A percentile compares a stretch with the other conserved stretches of the same genome.
phyloP scores from a whole-genome alignment of 2,113 vertebrate species.

The Oncorhynchus kisutch region DNA sequence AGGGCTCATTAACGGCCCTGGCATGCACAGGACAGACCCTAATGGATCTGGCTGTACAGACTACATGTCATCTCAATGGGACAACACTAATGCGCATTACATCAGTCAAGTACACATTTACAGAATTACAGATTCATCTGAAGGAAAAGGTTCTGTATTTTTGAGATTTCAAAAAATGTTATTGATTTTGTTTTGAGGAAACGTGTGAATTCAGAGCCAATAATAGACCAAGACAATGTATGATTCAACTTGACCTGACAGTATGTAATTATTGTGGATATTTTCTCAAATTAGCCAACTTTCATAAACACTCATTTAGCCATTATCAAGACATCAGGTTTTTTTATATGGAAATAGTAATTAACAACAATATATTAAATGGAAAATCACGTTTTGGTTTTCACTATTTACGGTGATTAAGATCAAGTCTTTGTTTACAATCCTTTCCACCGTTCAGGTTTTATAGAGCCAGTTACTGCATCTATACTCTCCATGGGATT shows the following conservation, averaged over 20 bases:
- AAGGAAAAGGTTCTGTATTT: no score
- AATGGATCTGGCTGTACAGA: slow-evolving; percentile 29
- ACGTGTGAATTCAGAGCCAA: not conserved
- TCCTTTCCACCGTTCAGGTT: slow-evolving; percentile 17
- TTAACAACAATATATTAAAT: slow-evolving; percentile 13
- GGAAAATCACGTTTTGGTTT: slow-evolving; percentile 19
- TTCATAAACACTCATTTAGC: slow-evolving; percentile 41
- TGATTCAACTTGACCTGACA: not conserved
- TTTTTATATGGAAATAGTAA: slow-evolving; percentile 33
- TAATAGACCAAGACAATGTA: not conserved
- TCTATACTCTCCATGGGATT: not conserved
- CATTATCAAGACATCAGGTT: slow-evolving; percentile 50
- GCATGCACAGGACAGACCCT: slow-evolving; percentile 8
- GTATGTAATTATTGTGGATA: slow-evolving; percentile 20
- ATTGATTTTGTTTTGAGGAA: no score
- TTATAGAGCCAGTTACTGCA: slow-evolving; percentile 29
- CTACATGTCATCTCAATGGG: slow-evolving; percentile 21
- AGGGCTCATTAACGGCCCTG: slow-evolving; percentile 46
- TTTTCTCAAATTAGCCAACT: slow-evolving; percentile 30
- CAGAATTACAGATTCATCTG: not conserved
- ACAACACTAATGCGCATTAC: slow-evolving; percentile 7
- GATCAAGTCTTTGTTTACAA: slow-evolving; percentile 33
- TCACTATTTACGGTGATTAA: slow-evolving; percentile 39
- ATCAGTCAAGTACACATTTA: not conserved
- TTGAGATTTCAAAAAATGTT: not conserved